phyloP scores from a whole-genome alignment of 2,797 vertebrate genomes.

The Ficedula albicollis region DNA sequence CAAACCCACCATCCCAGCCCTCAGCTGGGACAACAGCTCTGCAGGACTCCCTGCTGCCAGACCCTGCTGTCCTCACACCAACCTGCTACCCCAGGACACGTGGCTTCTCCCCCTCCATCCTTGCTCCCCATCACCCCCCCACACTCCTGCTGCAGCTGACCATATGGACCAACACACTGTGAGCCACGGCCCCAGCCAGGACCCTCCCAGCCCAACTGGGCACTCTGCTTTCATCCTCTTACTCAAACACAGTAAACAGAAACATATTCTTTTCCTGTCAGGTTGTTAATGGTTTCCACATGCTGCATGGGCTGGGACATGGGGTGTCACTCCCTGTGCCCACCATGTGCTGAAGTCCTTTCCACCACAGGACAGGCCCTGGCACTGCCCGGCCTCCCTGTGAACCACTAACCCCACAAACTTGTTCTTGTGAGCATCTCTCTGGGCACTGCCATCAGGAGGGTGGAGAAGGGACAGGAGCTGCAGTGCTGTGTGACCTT shows the following conservation, averaged over 20 bases:
- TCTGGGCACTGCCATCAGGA: not conserved
- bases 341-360: not conserved
- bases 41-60: rapidly evolving
- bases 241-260: constrained; percentile 53
- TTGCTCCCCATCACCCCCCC: not conserved
- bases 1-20: not conserved
- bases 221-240: constrained; percentile 32
- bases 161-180: rapidly evolving
- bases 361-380: not conserved
- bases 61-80: not conserved
- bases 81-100: not conserved
- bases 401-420: rapidly evolving
- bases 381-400: not conserved
- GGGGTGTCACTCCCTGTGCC: not conserved
- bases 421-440: not conserved
- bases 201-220: not conserved
- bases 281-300: constrained; percentile 47
- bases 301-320: rapidly evolving
- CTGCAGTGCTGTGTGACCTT: not conserved
- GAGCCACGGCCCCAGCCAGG: rapidly evolving
- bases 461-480: not conserved
- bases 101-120: not conserved
- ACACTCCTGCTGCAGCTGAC: rapidly evolving
- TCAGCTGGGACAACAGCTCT: not conserved
- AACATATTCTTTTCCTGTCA: constrained; percentile 35